These are phyloP conservation scores for Drosophila grimshawi DNA, from an alignment of 1,140 invertebrate species.

Conservation along the genomic window DNA sequence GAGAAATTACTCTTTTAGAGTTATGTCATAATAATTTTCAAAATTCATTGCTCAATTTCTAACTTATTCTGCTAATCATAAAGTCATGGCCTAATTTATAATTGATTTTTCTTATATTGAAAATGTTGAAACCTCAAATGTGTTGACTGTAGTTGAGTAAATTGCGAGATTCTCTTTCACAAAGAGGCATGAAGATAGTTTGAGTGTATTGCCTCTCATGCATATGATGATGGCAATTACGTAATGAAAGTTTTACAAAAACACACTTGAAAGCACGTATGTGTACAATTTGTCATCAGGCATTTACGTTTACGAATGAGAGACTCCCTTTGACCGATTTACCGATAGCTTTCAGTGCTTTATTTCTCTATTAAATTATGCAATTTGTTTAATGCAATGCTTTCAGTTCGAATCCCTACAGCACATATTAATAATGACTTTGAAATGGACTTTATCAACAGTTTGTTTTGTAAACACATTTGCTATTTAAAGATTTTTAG, in stretches of 20 bases:
- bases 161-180: not conserved
- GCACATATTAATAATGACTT: not conserved
- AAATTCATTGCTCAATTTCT: not conserved
- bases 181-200: not conserved
- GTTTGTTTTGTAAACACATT: not conserved
- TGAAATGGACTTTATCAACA: not conserved
- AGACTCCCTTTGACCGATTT: constrained; percentile 12
- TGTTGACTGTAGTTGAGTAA: not conserved
- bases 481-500: not conserved
- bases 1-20: too few species aligned
- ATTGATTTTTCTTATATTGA: not conserved
- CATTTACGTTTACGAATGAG: not conserved
- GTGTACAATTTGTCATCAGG: not conserved
- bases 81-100: too few species aligned
- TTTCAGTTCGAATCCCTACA: not conserved
- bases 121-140: not conserved
- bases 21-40: too few species aligned
- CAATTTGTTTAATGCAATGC: constrained; percentile 11
- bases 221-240: constrained; percentile 32
- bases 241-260: constrained; percentile 60
- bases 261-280: constrained; percentile 7
- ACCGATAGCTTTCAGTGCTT: constrained; percentile 11
- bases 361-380: constrained; percentile 24
- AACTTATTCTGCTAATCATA: not conserved
- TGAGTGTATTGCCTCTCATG: constrained; percentile 15